Percentiles rank a stretch among this genome's conserved stretches.
These are phyloP conservation scores for Chloropsis hardwickii DNA, from an alignment of 2,113 vertebrate species.

Conservation along the genomic window DNA sequence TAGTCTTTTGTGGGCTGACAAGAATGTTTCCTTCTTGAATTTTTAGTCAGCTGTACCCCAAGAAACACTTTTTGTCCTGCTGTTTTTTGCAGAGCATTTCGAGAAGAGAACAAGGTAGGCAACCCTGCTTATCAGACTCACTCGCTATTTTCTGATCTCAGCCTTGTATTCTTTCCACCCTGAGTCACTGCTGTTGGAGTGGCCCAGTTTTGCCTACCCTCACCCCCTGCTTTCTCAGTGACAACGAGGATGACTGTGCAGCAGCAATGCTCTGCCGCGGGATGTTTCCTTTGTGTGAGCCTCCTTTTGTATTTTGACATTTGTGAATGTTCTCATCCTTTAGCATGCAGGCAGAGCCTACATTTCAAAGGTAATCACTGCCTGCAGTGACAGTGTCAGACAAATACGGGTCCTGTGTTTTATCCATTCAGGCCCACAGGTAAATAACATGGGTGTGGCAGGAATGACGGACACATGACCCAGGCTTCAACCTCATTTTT, in stretches of 20 bases:
- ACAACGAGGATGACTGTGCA: not conserved
- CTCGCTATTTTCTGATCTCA: conserved; percentile 7
- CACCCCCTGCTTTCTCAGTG: not conserved
- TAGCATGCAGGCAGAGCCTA: not conserved
- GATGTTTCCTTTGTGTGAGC: not conserved
- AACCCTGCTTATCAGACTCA: not conserved
- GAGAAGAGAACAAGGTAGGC: not conserved
- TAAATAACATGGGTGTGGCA: not conserved
- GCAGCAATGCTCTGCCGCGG: not conserved
- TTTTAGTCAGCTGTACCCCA: not conserved
- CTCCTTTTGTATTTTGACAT: not conserved
- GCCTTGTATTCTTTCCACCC: not conserved
- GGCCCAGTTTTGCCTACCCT: not conserved
- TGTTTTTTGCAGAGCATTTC: not conserved
- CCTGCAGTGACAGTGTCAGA: not conserved
- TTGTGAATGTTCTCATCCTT: not conserved
- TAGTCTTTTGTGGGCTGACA: not conserved
- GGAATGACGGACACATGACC: not conserved
- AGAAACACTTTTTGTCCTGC: not conserved
- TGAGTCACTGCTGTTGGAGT: not conserved
- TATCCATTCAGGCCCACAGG: not conserved
- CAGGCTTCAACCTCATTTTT: not conserved
- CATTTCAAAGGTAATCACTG: not conserved
- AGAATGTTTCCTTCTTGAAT: not conserved
- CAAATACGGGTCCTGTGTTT: not conserved